Evolutionary conservation across 2,888 invertebrate genomes (phyloP), one percentile per base, ranked within the genome.

Genomic region (Plebejus melissa): DNA sequence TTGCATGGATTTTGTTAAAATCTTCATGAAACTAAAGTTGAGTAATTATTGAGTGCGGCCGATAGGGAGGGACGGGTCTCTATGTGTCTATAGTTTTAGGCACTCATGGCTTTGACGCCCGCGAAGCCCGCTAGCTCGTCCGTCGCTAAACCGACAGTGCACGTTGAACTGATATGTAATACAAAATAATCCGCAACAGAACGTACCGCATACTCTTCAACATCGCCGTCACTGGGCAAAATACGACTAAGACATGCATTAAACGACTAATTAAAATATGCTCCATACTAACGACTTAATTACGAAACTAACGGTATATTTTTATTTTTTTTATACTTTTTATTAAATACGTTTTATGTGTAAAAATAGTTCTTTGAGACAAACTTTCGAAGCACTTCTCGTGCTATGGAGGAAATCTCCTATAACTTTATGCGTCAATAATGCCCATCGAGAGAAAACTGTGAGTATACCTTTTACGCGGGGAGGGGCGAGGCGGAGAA

Each of bases 171-270:
- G 87, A 88, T 88, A 88, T 88, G 86, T 87, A 80, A 84, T 80
- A 82, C 82, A 82, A 79, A 81, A 82, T 80, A 80, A 85, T 81
- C 82, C 83, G 87, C 87, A 88, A 90, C 87, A 80, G 78, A 87
- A 82, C 83, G 82, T 82, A 83, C 81, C 82, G 84, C 83, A 86
- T 69, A 72, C 38, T 60, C 22, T 58, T 38, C 74, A 58, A 74
- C 58, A 38, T 58, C 38, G 74, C 74, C 74, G n/a, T 85, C 81
- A 88, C 83, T 85, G 84, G 85, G 85, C 86, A 82, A 85, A 86
- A 88, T 90, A 91, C 85, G 87, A 85, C 90, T 91, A 92, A 86
- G 85, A 89, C 90, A 91, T 90, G 90, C 89, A 92, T 89, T 91
- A 90, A 90, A 90, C 84, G 82, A 85, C 90, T 91, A 90, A 88